Evolutionary conservation across 1,140 invertebrate genomes (phyloP).

Genomic region (Drosophila mayri): DNA sequence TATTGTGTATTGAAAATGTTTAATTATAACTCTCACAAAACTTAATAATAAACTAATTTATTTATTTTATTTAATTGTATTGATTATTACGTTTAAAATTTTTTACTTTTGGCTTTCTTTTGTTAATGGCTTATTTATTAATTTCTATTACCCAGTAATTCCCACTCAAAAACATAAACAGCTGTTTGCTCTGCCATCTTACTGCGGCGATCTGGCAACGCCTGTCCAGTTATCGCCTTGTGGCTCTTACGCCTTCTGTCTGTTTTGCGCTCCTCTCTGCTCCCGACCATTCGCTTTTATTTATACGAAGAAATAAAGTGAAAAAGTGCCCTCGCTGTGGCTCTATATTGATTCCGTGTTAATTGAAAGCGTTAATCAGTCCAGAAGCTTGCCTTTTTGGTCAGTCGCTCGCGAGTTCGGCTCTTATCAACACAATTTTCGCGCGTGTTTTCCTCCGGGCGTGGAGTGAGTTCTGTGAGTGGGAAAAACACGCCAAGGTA

Average conservation of each 20-base stretch:
- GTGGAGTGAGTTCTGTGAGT: constrained; percentile 34
- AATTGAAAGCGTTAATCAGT: constrained; percentile 76
- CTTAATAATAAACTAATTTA: background rate
- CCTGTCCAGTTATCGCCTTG: constrained; percentile 40
- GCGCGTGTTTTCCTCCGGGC: constrained; percentile 64
- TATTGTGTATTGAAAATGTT: too few species aligned
- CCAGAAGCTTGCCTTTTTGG: constrained; percentile 37
- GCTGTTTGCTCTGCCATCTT: constrained; percentile 15
- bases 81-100: background rate
- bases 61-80: background rate
- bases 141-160: background rate
- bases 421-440: constrained; percentile 44
- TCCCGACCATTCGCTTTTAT: constrained; percentile 65
- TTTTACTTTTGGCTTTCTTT: too few species aligned
- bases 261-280: constrained; percentile 56
- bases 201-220: constrained; percentile 57
- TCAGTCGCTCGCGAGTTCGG: constrained; percentile 27
- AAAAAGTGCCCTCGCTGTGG: constrained; percentile 22
- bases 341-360: constrained; percentile 69
- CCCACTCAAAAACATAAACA: constrained; percentile 21
- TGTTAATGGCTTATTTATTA: background rate
- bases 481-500: background rate
- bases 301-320: constrained; percentile 55
- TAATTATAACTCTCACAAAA: too few species aligned
- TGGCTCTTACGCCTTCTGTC: constrained; percentile 13